Conservation (phyloP, 2,888 invertebrate species). For the Drosophila fungiperda region DNA sequence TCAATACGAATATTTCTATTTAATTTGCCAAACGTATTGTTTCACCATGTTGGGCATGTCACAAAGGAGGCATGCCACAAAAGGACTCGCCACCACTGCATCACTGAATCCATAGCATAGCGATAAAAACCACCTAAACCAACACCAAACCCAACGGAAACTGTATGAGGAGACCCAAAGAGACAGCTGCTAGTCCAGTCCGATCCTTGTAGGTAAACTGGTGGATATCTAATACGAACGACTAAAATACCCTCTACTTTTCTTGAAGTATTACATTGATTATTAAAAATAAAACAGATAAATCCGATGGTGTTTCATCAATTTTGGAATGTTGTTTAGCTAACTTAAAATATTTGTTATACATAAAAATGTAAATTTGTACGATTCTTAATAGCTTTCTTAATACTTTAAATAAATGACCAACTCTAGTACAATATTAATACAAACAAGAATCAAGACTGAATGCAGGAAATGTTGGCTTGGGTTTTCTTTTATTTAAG, state of each 20-base stretch:
- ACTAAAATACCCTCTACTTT: not conserved
- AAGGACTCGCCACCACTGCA: constrained; percentile 8
- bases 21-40: constrained; percentile 68
- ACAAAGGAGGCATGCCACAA: constrained; percentile 22
- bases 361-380: not conserved
- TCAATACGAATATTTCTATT: constrained; percentile 73
- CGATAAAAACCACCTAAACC: not conserved
- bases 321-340: not conserved
- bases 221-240: not conserved
- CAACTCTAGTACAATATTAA: not conserved
- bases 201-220: constrained; percentile 16
- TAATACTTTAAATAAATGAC: not conserved
- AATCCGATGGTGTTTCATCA: not conserved
- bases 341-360: not conserved
- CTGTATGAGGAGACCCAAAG: not conserved
- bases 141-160: constrained; percentile 1
- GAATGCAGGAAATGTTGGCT: not conserved
- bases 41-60: constrained; percentile 28
- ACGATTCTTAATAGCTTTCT: too few species aligned
- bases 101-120: not conserved
- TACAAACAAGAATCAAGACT: not conserved
- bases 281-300: not conserved
- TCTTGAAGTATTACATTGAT: not conserved
- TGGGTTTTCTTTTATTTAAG: not conserved
- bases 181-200: constrained; percentile 18